Evolutionary conservation across 2,797 vertebrate species (phyloP), one percentile per base, ranked within the genome.

Genomic region (Odontamblyopus lacepedii): DNA sequence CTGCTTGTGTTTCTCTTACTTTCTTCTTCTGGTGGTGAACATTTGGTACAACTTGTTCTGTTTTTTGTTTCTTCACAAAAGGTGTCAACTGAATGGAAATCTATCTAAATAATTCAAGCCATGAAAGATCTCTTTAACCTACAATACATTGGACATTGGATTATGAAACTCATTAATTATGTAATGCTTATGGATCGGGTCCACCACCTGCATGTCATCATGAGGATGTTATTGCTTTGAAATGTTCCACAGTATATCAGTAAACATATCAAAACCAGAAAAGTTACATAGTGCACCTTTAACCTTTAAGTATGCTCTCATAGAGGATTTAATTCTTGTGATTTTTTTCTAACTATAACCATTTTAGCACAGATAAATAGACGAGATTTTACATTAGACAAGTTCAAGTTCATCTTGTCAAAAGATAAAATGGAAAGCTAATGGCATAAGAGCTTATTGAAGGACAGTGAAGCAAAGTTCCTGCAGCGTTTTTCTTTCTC

Each of bases 1-100:
- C 41, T 55, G 12, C 61, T 60, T 59, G 15, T 61, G 56, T 61
- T 72, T 18, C 63, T 48, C 44, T 48, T 48, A 15, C 2, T 63
- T 50, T 61, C 11, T 13, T 44, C 35, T 41, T 64, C n/a, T 41
- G 19, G 27, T 69, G 63, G 61, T 68, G 27, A 30, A 50, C 23
- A 26, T 68, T 26, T 27, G n/a, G 32, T 67, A 5, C 41, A 67
- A 18, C 30, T 60, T 67, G 23, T 13, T 4, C 38, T 29, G 18
- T 23, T 16, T 29, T 51, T 66, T 41, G 23, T 23, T 61, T 30
- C 27, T 61, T 15, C 27, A 16, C 56, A 26, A 26, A 27, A 59
- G 56, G 26, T 29, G 26, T 59, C 12, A 59, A 15, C 56, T 29
- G 19, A 59, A 29, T 18, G 16, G 51, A 55, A 55, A 55, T 55